These are phyloP conservation scores for Halcyon malimbica DNA, from an alignment of 2,113 vertebrate species.

Conservation along the genomic window DNA sequence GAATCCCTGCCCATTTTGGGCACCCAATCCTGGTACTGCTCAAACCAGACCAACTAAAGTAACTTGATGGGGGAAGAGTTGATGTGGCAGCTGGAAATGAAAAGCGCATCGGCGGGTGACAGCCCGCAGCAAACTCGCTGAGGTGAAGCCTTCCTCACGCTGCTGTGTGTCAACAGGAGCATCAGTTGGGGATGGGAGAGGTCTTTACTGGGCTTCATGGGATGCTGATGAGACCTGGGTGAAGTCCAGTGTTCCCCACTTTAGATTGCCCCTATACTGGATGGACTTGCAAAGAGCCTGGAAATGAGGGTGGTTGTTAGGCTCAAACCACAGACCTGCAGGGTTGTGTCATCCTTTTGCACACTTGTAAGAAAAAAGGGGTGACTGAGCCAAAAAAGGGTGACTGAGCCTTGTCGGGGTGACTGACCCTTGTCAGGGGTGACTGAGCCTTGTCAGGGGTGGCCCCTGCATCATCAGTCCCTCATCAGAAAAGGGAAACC, in stretches of 20 bases:
- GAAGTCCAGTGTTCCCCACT: background rate
- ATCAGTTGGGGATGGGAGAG: background rate
- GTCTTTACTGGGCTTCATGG: background rate
- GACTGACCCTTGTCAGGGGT: background rate
- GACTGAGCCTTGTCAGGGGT: background rate
- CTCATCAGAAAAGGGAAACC: background rate
- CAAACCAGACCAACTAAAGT: background rate
- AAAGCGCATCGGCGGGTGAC: background rate
- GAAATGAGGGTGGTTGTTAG: background rate
- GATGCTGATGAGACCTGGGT: background rate
- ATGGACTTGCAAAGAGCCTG: background rate
- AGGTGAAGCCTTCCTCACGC: background rate
- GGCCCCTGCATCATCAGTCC: background rate
- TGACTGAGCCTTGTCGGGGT: background rate
- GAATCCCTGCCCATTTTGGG: background rate
- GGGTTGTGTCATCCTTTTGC: background rate
- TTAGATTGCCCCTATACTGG: background rate
- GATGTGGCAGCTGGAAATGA: background rate
- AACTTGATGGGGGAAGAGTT: background rate
- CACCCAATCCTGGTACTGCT: background rate
- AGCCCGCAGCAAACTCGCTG: background rate
- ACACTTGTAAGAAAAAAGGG: background rate
- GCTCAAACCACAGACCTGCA: background rate
- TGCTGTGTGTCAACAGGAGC: background rate
- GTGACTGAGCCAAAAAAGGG: background rate